Evolutionary conservation across 1,140 invertebrate species (phyloP), one percentile per base, ranked within the genome.

Genomic region (Asobara japonica): DNA sequence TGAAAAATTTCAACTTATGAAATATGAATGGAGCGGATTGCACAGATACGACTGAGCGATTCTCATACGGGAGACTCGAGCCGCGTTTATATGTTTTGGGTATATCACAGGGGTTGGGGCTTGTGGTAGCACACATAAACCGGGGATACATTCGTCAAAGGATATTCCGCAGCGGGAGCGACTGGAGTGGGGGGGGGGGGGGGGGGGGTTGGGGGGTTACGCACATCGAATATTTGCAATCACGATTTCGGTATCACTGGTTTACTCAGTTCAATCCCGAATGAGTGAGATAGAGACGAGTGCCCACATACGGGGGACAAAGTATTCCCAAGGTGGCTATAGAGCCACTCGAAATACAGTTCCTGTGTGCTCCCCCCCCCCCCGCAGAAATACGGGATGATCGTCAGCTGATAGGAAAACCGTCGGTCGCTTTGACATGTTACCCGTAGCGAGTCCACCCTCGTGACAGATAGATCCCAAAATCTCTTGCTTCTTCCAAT

Each of bases 401-500:
- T 80, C 78, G 79, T 77, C 82, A 78, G 77, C 78, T 78, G 82
- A 84, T 84, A 84, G 80, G 60, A 22, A 16, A 68, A 13, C 41
- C n/a, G 75, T 71, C 75, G 62, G 75, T 67, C 64, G 75, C 78
- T 80, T 79, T 79, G 78, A 80, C 79, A 70, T 76, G 68, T 66
- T 72, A 70, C 65, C 75, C 76, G 48, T 62, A 70, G 75, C 51
- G 65, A 62, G 60, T 29, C 11, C 29, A 73, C 74, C 69, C 25
- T 38, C 73, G 71, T 73, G 69, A 33, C 16, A 20, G 31, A 33
- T 4, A 20, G 45, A 51, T 6, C n/a, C 31, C n/a, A 16, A 51
- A 51, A 20, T 71, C 74, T 48, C 25, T 51, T 18, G n/a, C 18
- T n/a, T 51, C 45, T 69, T 27, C 30, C 41, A 31, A 45, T 60